These are phyloP conservation scores for Psilanteris sp. DNA, from an alignment of 1,140 invertebrate species.

Conservation along the genomic window DNA sequence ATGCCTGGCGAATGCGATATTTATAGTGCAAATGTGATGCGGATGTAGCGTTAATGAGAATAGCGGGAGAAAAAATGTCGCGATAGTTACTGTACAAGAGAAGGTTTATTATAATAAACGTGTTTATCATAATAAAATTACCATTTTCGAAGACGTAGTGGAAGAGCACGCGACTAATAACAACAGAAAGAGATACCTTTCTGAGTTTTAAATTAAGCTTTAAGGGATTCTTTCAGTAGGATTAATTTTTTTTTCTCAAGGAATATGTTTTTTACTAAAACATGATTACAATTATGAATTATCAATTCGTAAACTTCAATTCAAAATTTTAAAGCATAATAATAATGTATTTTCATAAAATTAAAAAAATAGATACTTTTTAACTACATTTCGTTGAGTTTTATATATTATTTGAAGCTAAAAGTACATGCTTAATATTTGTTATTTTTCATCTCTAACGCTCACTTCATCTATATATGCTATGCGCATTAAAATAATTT, in stretches of 20 bases:
- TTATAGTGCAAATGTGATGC: constrained; percentile 44
- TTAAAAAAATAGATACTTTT: too few relatives aligned
- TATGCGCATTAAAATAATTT: not conserved
- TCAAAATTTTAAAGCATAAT: too few relatives aligned
- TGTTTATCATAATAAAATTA: constrained; percentile 56
- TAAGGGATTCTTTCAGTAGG: constrained; percentile 4
- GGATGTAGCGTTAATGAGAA: constrained; percentile 54
- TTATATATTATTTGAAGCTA: too few relatives aligned
- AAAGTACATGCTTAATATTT: too few relatives aligned
- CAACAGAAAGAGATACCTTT: constrained; percentile 7
- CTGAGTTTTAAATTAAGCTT: not conserved
- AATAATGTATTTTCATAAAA: too few relatives aligned
- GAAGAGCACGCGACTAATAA: constrained; percentile 16
- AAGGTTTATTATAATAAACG: constrained; percentile 44
- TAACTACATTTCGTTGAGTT: too few relatives aligned
- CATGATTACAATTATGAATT: too few relatives aligned
- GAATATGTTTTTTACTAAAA: too few relatives aligned
- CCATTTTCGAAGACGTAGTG: constrained; percentile 20
- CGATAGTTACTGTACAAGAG: constrained; percentile 3
- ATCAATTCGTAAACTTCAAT: too few relatives aligned
- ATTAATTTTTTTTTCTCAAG: constrained; percentile 2
- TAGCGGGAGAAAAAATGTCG: constrained; percentile 42
- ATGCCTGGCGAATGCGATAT: constrained; percentile 40
- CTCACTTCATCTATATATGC: too few relatives aligned
- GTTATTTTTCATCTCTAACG: too few relatives aligned